phyloP scores from a whole-genome alignment of 2,888 invertebrate species.

The Theodoxus fluviatilis region DNA sequence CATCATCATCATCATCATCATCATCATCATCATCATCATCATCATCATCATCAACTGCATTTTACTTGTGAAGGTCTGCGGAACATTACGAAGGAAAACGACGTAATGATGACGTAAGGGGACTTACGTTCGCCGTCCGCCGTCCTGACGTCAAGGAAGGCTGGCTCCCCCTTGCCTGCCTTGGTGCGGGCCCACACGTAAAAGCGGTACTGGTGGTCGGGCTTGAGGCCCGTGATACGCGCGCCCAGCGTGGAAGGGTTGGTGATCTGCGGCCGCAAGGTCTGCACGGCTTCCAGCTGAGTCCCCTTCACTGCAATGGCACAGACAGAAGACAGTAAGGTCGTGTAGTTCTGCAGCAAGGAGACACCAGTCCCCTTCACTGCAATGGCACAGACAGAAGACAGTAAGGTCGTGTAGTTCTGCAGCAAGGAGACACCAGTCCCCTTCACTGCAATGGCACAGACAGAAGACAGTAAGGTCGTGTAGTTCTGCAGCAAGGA shows the following conservation, averaged over 20 bases:
- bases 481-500: too few species aligned
- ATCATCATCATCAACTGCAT: not conserved
- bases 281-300: conserved; percentile 69
- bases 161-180: conserved; percentile 84
- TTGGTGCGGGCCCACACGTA: conserved; percentile 84
- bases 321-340: too few species aligned
- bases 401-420: too few species aligned
- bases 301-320: conserved; percentile 69
- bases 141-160: conserved; percentile 59
- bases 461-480: too few species aligned
- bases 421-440: too few species aligned
- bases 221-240: conserved; percentile 85
- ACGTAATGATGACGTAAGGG: not conserved
- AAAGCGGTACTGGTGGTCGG: conserved; percentile 84
- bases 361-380: too few species aligned
- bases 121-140: conserved; percentile 53
- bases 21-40: too few species aligned
- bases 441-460: too few species aligned
- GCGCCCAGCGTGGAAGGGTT: conserved; percentile 81
- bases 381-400: too few species aligned
- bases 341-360: too few species aligned
- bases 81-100: not conserved
- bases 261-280: conserved; percentile 77
- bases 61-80: conserved; percentile 1
- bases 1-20: too few species aligned